These are phyloP conservation scores for Aromia moschata DNA, from an alignment of 2,888 invertebrate genomes.

Conservation along the genomic window DNA sequence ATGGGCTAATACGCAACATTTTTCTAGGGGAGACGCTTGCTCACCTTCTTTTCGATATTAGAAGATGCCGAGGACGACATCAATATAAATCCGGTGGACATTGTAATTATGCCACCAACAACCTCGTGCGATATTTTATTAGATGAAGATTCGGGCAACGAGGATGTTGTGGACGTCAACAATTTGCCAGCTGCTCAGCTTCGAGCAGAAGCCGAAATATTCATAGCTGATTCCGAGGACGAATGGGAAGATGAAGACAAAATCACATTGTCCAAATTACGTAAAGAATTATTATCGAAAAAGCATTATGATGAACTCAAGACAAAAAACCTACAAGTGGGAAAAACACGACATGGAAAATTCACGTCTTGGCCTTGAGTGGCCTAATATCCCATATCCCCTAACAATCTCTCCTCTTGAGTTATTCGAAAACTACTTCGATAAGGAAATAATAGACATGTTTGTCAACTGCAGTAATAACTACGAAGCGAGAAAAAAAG, in stretches of 20 bases:
- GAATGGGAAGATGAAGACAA: constrained; percentile 5
- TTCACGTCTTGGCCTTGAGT: not conserved
- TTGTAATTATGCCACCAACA: too few species aligned
- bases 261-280: not conserved
- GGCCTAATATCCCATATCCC: not conserved
- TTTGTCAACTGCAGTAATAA: constrained; percentile 1
- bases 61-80: too few species aligned
- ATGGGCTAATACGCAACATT: too few species aligned
- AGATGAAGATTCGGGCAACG: constrained; percentile 8
- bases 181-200: constrained; percentile 4
- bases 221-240: not conserved
- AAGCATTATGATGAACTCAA: too few species aligned
- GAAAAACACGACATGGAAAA: not conserved
- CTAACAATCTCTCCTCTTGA: not conserved
- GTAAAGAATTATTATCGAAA: too few species aligned
- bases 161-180: not conserved
- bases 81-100: too few species aligned
- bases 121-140: not conserved
- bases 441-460: constrained; percentile 9
- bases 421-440: constrained; percentile 4
- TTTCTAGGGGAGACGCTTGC: too few species aligned
- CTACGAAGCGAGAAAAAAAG: constrained; percentile 10
- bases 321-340: not conserved
- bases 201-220: not conserved
- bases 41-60: too few species aligned